A percentile compares a stretch with the other conserved stretches of the same genome.
Conservation (phyloP, 1,140 invertebrate genomes). For the Drosophila pallidifrons region DNA sequence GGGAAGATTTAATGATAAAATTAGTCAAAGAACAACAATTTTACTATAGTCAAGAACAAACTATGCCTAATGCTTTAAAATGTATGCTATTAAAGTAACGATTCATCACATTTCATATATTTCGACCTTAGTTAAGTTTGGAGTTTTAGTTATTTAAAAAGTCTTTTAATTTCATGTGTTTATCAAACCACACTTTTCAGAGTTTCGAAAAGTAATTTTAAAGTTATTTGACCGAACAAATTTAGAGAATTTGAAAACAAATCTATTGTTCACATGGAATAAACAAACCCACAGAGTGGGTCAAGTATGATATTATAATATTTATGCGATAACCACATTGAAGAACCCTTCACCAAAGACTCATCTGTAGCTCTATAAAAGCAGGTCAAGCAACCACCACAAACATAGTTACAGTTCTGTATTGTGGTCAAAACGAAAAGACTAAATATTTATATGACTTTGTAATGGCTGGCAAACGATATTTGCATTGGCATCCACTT, state of each 20-base stretch:
- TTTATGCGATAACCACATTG: constrained; percentile 3
- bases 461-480: constrained; percentile 36
- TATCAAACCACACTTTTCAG: no score
- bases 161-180: no score
- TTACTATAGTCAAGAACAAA: no score
- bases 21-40: no score
- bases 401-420: constrained; percentile 31
- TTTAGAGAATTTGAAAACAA: not conserved
- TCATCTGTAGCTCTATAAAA: constrained; percentile 15
- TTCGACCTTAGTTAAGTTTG: no score
- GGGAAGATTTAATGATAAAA: no score
- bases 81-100: no score
- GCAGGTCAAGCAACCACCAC: constrained; percentile 12
- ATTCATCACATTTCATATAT: no score
- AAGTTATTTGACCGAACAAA: not conserved
- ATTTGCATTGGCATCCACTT: constrained; percentile 55
- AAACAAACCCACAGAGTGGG: not conserved
- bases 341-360: constrained; percentile 11
- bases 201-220: not conserved
- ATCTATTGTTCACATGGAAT: not conserved
- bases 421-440: constrained; percentile 40
- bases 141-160: no score
- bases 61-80: no score
- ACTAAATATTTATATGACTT: constrained; percentile 48
- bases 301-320: constrained; percentile 1